phyloP scores from a whole-genome alignment of 2,888 invertebrate genomes.

The Nemotelus nigrinus region DNA sequence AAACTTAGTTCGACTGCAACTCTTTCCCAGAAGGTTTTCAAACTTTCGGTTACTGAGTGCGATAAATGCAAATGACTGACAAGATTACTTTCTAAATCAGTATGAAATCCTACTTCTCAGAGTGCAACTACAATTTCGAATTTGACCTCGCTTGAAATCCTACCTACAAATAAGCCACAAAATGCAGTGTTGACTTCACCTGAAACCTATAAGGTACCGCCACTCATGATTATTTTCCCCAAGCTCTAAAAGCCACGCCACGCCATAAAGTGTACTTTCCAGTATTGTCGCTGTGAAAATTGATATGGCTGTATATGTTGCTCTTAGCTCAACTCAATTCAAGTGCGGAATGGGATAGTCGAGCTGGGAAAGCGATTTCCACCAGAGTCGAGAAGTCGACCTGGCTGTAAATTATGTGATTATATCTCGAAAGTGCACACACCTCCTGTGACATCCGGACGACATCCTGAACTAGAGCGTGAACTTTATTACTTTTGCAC shows the following conservation, averaged over 20 bases:
- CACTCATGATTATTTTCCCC: background rate
- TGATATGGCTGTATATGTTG: conserved; percentile 36
- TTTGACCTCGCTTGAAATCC: too few relatives aligned
- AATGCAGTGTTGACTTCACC: background rate
- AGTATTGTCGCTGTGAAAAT: conserved; percentile 39
- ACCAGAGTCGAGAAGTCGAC: conserved; percentile 37
- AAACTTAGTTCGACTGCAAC: too few relatives aligned
- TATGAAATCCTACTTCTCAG: too few relatives aligned
- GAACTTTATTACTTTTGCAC: conserved; percentile 47
- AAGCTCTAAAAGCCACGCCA: conserved; percentile 35
- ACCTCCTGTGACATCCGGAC: conserved; percentile 49
- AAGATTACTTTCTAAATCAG: too few relatives aligned
- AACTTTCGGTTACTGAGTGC: too few relatives aligned
- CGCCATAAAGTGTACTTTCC: conserved; percentile 46
- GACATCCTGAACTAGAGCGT: conserved; percentile 50
- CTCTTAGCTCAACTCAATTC: background rate
- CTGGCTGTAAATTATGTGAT: conserved; percentile 50
- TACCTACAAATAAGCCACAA: too few relatives aligned
- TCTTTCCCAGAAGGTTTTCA: too few relatives aligned
- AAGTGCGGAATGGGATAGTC: background rate
- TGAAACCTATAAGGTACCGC: background rate
- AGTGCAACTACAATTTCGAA: too few relatives aligned
- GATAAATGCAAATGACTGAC: too few relatives aligned
- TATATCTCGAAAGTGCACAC: conserved; percentile 49
- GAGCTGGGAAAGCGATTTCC: background rate